Percentiles rank a stretch among this genome's conserved stretches.
Conservation (phyloP, 2,888 invertebrate species). For the Petrolisthes manimaculis region DNA sequence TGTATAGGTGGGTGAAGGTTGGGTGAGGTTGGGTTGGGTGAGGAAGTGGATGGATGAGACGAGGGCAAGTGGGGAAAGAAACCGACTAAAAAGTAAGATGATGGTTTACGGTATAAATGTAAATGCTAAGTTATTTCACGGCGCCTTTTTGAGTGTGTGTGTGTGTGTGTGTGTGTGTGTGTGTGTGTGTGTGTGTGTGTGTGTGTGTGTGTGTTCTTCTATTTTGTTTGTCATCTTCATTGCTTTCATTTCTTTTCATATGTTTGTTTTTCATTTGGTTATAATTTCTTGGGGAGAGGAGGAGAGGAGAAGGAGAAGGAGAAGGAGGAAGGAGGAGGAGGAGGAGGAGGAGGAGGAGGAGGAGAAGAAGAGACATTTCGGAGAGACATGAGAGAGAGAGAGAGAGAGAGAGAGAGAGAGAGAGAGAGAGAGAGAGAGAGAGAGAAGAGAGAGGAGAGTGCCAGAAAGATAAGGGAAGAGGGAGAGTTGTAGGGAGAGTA, state of each 20-base stretch:
- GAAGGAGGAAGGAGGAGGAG: background rate
- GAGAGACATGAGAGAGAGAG: background rate
- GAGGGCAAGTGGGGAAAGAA: too few relatives aligned
- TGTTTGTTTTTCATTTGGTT: too few relatives aligned
- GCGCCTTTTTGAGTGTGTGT: constrained; percentile 19
- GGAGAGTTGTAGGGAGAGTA: background rate
- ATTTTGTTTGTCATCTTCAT: too few relatives aligned
- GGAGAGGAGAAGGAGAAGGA: too few relatives aligned
- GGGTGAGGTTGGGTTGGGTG: too few relatives aligned
- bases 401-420: background rate
- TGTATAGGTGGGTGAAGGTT: too few relatives aligned
- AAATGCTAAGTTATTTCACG: background rate
- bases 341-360: background rate
- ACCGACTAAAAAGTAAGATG: too few relatives aligned
- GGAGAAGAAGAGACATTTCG: background rate
- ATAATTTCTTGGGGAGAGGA: too few relatives aligned
- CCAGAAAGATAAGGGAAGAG: background rate
- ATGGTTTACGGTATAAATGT: constrained; percentile 1
- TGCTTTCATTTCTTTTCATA: too few relatives aligned
- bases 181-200: background rate
- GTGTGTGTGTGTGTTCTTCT: constrained; percentile 17
- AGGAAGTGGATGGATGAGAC: too few relatives aligned
- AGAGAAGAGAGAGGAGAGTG: background rate
- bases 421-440: background rate
- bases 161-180: background rate